These are phyloP conservation scores for Sipha flava DNA, from an alignment of 1,140 invertebrate genomes.

Conservation along the genomic window DNA sequence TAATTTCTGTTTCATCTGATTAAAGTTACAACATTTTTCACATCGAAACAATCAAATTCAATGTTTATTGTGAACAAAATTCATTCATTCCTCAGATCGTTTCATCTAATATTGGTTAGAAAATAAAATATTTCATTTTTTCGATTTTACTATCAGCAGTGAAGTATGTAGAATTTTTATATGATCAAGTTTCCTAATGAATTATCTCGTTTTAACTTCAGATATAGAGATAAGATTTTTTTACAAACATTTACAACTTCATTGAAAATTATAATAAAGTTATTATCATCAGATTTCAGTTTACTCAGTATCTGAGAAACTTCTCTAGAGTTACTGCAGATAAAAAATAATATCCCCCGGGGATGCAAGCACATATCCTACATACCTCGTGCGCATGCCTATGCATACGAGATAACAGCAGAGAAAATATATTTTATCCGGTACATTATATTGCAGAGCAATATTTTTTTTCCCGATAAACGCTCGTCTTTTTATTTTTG, in stretches of 20 bases:
- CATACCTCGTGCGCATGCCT: too few relatives aligned
- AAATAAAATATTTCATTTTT: background rate
- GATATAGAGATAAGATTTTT: background rate
- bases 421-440: too few relatives aligned
- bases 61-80: background rate
- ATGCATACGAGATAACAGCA: too few relatives aligned
- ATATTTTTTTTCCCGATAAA: too few relatives aligned
- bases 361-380: too few relatives aligned
- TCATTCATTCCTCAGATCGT: background rate
- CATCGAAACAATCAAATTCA: background rate
- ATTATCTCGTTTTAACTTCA: background rate
- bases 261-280: background rate
- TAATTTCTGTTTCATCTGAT: background rate
- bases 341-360: slow-evolving; percentile 28
- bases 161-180: background rate
- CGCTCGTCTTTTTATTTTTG: too few relatives aligned
- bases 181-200: background rate
- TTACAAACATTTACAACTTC: background rate
- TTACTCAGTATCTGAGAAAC: background rate
- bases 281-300: too few relatives aligned
- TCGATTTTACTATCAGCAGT: background rate
- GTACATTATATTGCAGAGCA: too few relatives aligned
- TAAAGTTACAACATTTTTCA: background rate
- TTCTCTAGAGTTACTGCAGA: background rate
- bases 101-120: background rate